Evolutionary conservation across 2,797 vertebrate species (phyloP).

Genomic region (Anas bernieri): DNA sequence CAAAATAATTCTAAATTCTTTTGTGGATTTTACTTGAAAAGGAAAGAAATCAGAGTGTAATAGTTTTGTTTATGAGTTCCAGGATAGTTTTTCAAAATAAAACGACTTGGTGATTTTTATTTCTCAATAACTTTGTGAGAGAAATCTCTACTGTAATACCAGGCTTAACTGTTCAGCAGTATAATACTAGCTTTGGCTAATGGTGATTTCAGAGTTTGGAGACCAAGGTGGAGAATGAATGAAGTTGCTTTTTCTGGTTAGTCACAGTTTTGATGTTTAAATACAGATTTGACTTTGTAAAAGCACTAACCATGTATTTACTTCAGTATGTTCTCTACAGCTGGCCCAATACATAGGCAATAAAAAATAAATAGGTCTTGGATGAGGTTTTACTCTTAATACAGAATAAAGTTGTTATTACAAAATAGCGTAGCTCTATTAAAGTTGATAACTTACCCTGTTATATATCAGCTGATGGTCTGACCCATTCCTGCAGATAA

Average conservation of each 20-base stretch:
- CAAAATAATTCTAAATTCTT: neutral
- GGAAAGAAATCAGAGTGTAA: neutral
- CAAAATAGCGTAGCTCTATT: neutral
- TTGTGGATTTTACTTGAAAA: neutral
- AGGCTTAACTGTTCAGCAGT: neutral
- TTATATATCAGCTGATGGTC: neutral
- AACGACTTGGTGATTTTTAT: neutral
- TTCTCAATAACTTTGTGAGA: neutral
- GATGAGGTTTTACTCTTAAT: neutral
- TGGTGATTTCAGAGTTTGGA: neutral
- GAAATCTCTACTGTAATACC: neutral
- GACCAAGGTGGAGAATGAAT: neutral
- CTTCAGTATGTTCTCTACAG: neutral
- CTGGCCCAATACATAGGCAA: neutral
- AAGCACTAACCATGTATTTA: neutral
- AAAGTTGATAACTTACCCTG: neutral
- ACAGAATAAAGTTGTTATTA: neutral
- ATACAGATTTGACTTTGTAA: neutral
- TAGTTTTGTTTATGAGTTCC: neutral
- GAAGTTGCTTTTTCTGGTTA: neutral
- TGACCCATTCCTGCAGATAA: neutral
- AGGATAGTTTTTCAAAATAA: neutral
- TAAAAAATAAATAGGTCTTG: neutral
- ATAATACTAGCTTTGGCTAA: neutral
- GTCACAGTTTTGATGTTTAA: constrained; percentile 18